Conservation (phyloP, 2,888 invertebrate species). For the Nebria salina region DNA sequence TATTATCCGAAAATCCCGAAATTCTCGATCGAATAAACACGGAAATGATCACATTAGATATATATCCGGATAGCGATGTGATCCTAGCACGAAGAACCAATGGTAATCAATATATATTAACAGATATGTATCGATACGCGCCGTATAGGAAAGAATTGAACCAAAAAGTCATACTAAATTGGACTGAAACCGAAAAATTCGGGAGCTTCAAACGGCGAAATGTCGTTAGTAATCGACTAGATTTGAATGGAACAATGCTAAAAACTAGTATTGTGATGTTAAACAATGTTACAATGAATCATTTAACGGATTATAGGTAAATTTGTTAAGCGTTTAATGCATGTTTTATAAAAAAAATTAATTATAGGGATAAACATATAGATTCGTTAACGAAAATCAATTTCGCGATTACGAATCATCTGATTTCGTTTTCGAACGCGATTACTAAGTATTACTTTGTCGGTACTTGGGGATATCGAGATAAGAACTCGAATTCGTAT, state of each 20-base stretch:
- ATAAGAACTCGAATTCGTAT: constrained; percentile 65
- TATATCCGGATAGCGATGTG: neutral
- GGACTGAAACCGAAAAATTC: neutral
- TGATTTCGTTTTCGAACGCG: constrained; percentile 67
- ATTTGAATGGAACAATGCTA: constrained; percentile 34
- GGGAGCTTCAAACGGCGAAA: neutral
- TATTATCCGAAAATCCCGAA: neutral
- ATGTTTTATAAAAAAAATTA: neutral
- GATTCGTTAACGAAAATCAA: constrained; percentile 70
- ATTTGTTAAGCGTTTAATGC: neutral
- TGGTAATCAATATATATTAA: neutral
- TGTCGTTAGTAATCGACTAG: constrained; percentile 37
- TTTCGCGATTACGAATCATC: constrained; percentile 66
- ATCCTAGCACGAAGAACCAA: neutral
- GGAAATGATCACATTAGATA: neutral
- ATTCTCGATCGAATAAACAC: neutral
- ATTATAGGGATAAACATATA: constrained; percentile 55
- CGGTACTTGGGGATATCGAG: constrained; percentile 68
- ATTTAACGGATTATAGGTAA: constrained; percentile 56
- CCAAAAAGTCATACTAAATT: neutral
- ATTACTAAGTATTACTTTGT: constrained; percentile 63
- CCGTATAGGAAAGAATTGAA: neutral
- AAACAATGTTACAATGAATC: constrained; percentile 56
- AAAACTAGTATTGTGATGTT: constrained; percentile 50
- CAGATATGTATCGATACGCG: neutral